Evolutionary conservation across 2,888 invertebrate genomes (phyloP).

Genomic region (Eupithecia inturbata): DNA sequence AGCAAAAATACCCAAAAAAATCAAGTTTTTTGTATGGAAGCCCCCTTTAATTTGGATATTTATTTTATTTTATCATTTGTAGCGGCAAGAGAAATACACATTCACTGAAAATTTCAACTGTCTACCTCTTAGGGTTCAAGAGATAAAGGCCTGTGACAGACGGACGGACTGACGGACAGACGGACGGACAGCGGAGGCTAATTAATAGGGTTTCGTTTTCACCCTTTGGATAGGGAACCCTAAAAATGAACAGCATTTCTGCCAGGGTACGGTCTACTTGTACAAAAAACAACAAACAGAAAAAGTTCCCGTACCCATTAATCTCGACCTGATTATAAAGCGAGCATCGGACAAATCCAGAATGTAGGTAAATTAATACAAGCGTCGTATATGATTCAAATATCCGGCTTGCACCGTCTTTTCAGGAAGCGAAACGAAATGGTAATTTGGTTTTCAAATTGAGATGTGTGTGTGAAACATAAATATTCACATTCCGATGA

Average conservation of each 20-base stretch:
- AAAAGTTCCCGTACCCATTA: background rate
- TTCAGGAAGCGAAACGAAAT: constrained; percentile 25
- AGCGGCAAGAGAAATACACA: no score
- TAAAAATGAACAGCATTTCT: background rate
- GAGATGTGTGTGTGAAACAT: constrained; percentile 5
- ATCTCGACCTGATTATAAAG: background rate
- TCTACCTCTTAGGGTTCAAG: no score
- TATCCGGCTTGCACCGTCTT: constrained; percentile 36
- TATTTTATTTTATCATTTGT: no score
- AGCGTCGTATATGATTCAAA: constrained; percentile 27
- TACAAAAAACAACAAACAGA: background rate
- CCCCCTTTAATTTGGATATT: no score
- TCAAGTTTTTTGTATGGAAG: no score
- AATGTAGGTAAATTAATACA: constrained; percentile 31
- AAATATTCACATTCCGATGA: background rate
- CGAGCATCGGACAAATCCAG: background rate
- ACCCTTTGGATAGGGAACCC: no score
- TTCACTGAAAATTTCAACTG: no score
- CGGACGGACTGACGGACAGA: no score
- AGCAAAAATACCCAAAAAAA: no score
- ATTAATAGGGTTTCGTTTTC: no score
- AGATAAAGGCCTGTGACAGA: no score
- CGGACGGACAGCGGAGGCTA: no score
- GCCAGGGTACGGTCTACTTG: background rate
- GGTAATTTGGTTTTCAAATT: constrained; percentile 27